Evolutionary conservation across 2,797 vertebrate species (phyloP), one percentile per base, ranked within the genome.

Genomic region (Hippocampus kuda): DNA sequence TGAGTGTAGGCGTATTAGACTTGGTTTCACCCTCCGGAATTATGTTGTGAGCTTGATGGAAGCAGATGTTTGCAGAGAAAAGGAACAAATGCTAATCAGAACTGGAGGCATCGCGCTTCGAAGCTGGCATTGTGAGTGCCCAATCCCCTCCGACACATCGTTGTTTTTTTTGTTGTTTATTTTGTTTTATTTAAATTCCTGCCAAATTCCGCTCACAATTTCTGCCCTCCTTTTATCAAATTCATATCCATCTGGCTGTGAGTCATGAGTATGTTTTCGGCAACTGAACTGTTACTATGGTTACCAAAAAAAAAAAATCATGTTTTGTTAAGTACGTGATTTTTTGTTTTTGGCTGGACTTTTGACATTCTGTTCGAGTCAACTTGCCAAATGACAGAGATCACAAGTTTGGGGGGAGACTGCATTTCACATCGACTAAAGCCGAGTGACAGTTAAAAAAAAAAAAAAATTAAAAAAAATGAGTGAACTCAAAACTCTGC

Each of bases 1-100:
- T 77, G 72, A 71, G 75, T 81, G 81, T 85, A 72, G 84, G 83
- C 68, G 69, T 80, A 61, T 67, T 69, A 73, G 78, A 75, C 80
- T 80, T 74, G 77, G 81, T 80, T 84, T 87, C 79, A 69, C 78
- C 85, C 83, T 86, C 63, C 71, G 81, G 84, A 83, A 86, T 85
- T 80, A 81, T 77, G 73, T 79, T 79, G 76, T 79, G 83, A 84
- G 81, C 77, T 81, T 82, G 82, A 81, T 86, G 79, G 75, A 81
- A 79, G 80, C 88, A 89, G 87, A 89, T 91, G 90, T 90, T 91
- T 89, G 79, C 70, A 82, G 78, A 84, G 79, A 82, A 84, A 85
- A 76, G 78, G 84, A 86, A 87, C 80, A 85, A 86, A 86, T 82
- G 83, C 85, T 89, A 90, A 91, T 92, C 89, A 87, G 77, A 81